These are phyloP conservation scores for Drymodes brunneopygia DNA, from an alignment of 2,113 vertebrate genomes.

Conservation along the genomic window DNA sequence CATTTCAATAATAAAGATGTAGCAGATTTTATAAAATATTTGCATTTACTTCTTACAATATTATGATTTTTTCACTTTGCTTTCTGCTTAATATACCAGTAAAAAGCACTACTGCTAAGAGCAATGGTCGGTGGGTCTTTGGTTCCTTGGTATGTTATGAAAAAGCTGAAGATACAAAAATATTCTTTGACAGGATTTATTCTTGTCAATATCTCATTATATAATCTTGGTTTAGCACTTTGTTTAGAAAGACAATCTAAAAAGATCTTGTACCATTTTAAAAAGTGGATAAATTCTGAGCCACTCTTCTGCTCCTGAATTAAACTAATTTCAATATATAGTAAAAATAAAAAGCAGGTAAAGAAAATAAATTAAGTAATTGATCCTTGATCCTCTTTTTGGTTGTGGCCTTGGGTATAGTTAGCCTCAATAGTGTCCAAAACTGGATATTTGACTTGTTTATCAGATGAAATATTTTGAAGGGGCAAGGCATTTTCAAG, in stretches of 20 bases:
- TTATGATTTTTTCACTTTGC: background rate
- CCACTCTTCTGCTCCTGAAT: background rate
- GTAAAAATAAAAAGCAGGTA: background rate
- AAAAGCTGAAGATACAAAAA: background rate
- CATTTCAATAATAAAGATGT: background rate
- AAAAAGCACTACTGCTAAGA: background rate
- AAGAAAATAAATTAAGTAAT: background rate
- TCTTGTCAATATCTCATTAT: background rate
- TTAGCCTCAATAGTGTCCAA: background rate
- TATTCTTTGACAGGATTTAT: background rate
- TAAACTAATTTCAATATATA: background rate
- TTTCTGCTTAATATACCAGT: background rate
- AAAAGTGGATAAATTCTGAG: background rate
- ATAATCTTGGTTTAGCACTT: background rate
- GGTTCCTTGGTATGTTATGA: background rate
- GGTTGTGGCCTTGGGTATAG: background rate
- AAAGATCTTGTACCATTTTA: background rate
- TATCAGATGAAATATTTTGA: background rate
- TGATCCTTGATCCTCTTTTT: background rate
- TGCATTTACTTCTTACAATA: background rate
- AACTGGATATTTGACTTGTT: background rate
- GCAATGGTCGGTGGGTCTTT: background rate
- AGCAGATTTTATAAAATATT: background rate
- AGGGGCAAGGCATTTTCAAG: background rate
- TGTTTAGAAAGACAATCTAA: background rate